phyloP scores from a whole-genome alignment of 1,140 invertebrate genomes.

The Idris sp. region DNA sequence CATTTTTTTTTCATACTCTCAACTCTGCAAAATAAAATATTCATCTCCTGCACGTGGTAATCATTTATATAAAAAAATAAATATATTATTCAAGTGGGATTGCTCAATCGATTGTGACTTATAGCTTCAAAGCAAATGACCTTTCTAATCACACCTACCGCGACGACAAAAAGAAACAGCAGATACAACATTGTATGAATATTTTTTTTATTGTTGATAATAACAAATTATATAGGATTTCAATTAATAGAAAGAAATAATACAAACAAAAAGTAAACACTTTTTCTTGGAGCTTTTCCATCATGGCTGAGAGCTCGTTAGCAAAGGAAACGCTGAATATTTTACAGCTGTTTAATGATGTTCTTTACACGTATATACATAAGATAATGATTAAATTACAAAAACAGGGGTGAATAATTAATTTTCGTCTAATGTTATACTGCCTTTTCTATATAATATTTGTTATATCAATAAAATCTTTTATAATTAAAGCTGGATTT shows the following conservation, averaged over 20 bases:
- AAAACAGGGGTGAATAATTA: constrained; percentile 48
- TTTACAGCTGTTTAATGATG: constrained; percentile 54
- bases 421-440: too few species aligned
- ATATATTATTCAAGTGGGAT: constrained; percentile 44
- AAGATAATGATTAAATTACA: constrained; percentile 59
- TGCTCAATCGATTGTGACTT: constrained; percentile 46
- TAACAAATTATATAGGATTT: too few species aligned
- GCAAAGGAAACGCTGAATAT: constrained; percentile 45
- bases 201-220: constrained; percentile 38
- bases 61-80: constrained; percentile 38
- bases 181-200: constrained; percentile 37
- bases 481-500: constrained; percentile 43
- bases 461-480: constrained; percentile 44
- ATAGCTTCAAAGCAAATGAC: constrained; percentile 53
- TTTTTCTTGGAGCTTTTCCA: too few species aligned
- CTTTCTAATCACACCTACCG: constrained; percentile 53
- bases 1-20: too few species aligned
- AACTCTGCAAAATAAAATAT: constrained; percentile 27
- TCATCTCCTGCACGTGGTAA: constrained; percentile 10
- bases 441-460: constrained; percentile 7
- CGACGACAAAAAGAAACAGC: constrained; percentile 13
- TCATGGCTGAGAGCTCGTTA: constrained; percentile 52
- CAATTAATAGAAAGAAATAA: too few species aligned
- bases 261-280: too few species aligned
- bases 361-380: constrained; percentile 51